Base-by-base conservation (phyloP, 2,888 invertebrate species). In the Drepanosiphum platanoidis region DNA sequence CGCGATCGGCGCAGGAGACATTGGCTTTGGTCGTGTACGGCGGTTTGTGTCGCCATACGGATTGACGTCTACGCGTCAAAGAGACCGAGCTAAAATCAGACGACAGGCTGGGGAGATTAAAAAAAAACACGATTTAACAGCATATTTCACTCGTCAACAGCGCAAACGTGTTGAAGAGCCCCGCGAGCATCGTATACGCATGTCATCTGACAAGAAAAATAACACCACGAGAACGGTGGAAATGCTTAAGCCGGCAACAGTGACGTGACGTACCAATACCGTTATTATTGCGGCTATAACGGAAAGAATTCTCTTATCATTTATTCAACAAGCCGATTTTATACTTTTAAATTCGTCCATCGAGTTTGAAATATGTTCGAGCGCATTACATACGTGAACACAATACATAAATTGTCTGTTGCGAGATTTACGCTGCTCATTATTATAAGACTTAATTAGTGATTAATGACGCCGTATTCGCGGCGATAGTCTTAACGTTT, bases 41-140 rank as follows among this genome's bases (percentile, higher is more conserved):
- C 61, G 5, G 22, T 52, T 22, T 13, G 52, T 8, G 61, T 58
- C n/a, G n/a, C 18, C 58, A 18, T 7, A n/a, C 52, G 22, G 22
- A 3, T 22, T 42, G 42, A 42, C 61, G 61, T 9, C 61, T 61
- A n/a, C 27, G 9, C 27, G 5, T 61, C 61, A 27, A 22, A 61
- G 27, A 8, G 27, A 61, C 27, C 61, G 61, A 22, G 27, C 61
- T 27, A 61, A 61, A 27, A 61, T 61, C 61, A 22, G 9, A 27
- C 27, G 27, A 61, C 61, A 27, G 61, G 61, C 9, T 9, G n/a
- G 61, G n/a, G 2, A 58, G 58, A 18, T 18, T 4, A 22, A 52
- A 52, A 61, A 61, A 61, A 61, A n/a, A 61, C 61, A 61, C 61
- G 61, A 27, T 61, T 61, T 61, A 61, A 61, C 27, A 61, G 61